Base-by-base conservation (phyloP, 2,113 vertebrate species). In the Drymodes brunneopygia region DNA sequence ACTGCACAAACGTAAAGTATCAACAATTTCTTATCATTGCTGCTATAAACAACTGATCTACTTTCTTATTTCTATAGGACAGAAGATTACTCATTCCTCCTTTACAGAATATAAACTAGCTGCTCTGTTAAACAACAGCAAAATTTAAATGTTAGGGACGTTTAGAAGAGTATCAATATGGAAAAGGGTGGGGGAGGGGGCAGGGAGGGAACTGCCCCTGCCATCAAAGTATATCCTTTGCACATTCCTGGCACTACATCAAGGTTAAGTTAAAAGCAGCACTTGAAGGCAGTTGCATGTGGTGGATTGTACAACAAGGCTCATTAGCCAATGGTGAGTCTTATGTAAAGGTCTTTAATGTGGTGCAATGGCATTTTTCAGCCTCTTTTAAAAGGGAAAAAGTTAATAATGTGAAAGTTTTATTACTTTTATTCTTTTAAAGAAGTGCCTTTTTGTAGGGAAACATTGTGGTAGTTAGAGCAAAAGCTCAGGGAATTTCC, bases 321-420 rank as follows among this genome's bases (percentile, higher is more conserved):
- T 99, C 99, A 99, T 99, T 99, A 99, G 98, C 96, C 96, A 94
- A 97, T 96, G 96, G 97, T 97, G 96, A 98, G 97, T 96, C 97
- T 98, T 96, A 97, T 91, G 96, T 65, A 56, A 84, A 97, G 69
- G 96, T 88, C 98, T 98, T 99, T 98, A 97, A 98, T 99, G 98
- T 98, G 98, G 98, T 97, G 96, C 95, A 81, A 97, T 97, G 97
- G 98, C 94, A 98, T 98, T 98, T 98, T 97, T 97, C 98, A 98
- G 98, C 94, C 98, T 89, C 96, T 96, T 96, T 97, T 97, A 95
- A 97, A 98, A 95, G 96, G 97, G 95, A 96, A 98, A 98, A 98
- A 98, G 98, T 99, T 99, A 99, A 98, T 99, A 99, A 99, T 87
- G 98, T 98, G 97, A 97, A 98, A 97, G 98, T 98, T 99, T 99